Base-by-base conservation (phyloP, 2,888 invertebrate species). In the Alsophila aescularia region DNA sequence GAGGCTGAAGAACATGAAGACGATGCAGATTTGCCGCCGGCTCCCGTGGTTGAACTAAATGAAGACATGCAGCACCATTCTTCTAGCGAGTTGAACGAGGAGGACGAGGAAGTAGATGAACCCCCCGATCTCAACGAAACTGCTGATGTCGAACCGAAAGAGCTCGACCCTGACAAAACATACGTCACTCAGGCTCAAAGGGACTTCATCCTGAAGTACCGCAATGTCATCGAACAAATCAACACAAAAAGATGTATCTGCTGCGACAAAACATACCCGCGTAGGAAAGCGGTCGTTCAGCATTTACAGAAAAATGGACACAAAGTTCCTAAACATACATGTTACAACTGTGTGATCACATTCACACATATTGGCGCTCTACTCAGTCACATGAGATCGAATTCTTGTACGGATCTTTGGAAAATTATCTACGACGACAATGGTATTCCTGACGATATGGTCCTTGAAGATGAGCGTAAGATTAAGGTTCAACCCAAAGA, bases 261-360 rank as follows among this genome's bases (percentile, higher is more conserved):
- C 62, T 92, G 92, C 56, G 85, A 91, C 39, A 82, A 81, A 59
- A 86, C 87, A 63, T 86, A 92, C 67, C 92, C 92, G 1, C 84
- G 92, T 1, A 77, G 92, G 52, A 92, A 92, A 70, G 90, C 92
- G 9, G 92, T 92, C 31, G 92, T 92, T 64, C 92, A 92, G 58
- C 92, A 92, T 69, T 76, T 92, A 51, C 92, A 92, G 72, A 92
- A 92, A 76, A 92, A 90, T 72, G 92, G 92, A 2, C 85, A 89
- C 57, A 91, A 90, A 80, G 93, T 94, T 43, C 93, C 93, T 0
- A 93, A 93, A 65, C 93, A 93, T 65, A 93, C 94, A 0, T 94
- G 94, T 67, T 94, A 93, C 65, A 93, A 93, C 70, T 94, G 94
- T 69, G 93, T 93, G 55, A 83, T 93, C 21, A 93, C 93, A 0